phyloP scores from a whole-genome alignment of 2,113 vertebrate species.

The Oreochromis niloticus region DNA sequence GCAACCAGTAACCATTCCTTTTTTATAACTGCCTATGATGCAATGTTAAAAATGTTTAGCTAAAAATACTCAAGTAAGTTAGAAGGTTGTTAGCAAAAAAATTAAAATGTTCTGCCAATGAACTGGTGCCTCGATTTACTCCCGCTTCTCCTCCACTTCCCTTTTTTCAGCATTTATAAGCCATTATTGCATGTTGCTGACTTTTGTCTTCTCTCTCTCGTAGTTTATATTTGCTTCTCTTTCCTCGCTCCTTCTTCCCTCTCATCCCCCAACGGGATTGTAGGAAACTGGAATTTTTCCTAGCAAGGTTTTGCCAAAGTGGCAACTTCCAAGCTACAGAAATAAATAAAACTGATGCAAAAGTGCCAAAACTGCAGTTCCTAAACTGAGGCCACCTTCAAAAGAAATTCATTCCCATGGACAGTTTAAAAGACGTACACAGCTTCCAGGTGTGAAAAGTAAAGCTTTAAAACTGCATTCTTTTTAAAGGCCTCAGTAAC shows the following conservation, averaged over 20 bases:
- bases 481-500: not conserved
- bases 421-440: not conserved
- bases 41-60: not conserved
- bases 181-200: not conserved
- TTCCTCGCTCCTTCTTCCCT: not conserved
- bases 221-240: not conserved
- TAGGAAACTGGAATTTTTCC: not conserved
- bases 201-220: not conserved
- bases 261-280: not conserved
- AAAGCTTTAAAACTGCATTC: not conserved
- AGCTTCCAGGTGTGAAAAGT: not conserved
- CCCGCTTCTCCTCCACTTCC: not conserved
- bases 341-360: not conserved
- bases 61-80: not conserved
- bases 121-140: not conserved
- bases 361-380: not conserved
- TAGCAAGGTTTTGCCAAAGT: not conserved
- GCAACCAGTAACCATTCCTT: not conserved
- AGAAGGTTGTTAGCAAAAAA: not conserved
- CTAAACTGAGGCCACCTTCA: not conserved
- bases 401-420: not conserved
- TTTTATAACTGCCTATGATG: not conserved
- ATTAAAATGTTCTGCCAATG: not conserved
- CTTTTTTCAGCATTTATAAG: not conserved
- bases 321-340: not conserved